Percentiles rank a stretch among this genome's conserved stretches.
phyloP scores from a whole-genome alignment of 64 coral and sea anemone species.

The Catalaphyllia jardinei region DNA sequence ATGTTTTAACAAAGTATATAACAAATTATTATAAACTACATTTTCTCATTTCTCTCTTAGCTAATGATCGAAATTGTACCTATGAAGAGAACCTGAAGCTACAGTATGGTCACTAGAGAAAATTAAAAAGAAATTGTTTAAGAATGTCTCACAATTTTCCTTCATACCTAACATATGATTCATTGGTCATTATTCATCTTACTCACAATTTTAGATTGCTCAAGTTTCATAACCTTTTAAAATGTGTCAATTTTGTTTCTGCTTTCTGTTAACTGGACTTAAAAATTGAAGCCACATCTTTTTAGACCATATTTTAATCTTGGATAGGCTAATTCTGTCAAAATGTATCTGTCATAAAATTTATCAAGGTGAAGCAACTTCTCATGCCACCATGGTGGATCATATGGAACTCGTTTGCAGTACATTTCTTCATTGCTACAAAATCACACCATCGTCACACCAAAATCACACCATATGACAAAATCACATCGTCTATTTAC shows the following conservation, averaged over 20 bases:
- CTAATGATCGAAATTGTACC: too few relatives aligned
- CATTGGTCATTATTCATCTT: background rate
- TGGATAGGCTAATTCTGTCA: slow-evolving; percentile 64
- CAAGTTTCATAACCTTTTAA: too few relatives aligned
- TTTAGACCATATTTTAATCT: slow-evolving; percentile 64
- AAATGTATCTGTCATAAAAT: slow-evolving; percentile 75
- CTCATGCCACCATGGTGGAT: slow-evolving; percentile 59
- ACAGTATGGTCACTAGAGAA: too few relatives aligned
- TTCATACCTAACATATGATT: too few relatives aligned
- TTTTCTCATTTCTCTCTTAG: background rate
- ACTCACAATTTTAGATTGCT: too few relatives aligned
- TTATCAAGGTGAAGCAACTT: slow-evolving; percentile 46
- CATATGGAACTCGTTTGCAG: slow-evolving; percentile 51
- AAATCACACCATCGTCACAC: too few relatives aligned
- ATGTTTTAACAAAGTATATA: too few relatives aligned
- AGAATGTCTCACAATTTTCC: too few relatives aligned
- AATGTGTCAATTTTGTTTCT: too few relatives aligned
- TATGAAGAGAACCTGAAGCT: too few relatives aligned
- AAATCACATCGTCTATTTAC: slow-evolving; percentile 85
- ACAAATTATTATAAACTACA: background rate
- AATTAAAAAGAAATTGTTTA: too few relatives aligned
- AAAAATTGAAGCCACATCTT: slow-evolving; percentile 38
- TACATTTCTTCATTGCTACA: slow-evolving; percentile 51
- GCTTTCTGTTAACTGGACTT: slow-evolving; percentile 5
- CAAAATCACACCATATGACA: slow-evolving; percentile 67